A percentile compares a stretch with the other conserved stretches of the same genome.
Evolutionary conservation across 2,797 vertebrate species (phyloP).

Genomic region (Urophycis tenuis): DNA sequence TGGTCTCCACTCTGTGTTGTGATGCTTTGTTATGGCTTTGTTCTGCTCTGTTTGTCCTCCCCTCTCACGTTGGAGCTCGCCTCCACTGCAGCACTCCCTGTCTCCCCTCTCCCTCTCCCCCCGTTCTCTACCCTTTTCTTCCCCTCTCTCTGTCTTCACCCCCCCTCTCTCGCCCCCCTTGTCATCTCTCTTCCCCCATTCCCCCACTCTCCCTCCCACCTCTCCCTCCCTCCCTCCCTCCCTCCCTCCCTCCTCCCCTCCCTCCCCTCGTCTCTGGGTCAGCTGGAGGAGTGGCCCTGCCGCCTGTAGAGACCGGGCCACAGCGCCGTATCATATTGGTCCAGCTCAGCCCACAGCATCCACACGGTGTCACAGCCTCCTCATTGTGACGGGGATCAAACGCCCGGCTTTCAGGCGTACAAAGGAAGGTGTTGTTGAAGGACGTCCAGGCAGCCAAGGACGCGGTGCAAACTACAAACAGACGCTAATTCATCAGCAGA

Average conservation of each 20-base stretch:
- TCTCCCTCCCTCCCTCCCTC: not conserved
- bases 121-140: conserved; percentile 12
- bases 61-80: conserved; percentile 21
- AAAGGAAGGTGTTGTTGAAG: not conserved
- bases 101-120: conserved; percentile 9
- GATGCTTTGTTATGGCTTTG: conserved; percentile 59
- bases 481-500: no score
- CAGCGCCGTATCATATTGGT: conserved; percentile 57
- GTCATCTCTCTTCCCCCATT: not conserved
- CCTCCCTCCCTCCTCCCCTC: conserved; percentile 15
- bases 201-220: conserved; percentile 10
- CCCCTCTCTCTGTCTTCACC: not conserved
- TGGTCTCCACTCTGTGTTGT: conserved; percentile 49
- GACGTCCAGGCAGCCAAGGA: no score
- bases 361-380: conserved; percentile 51
- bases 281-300: conserved; percentile 48
- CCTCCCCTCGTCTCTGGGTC: conserved; percentile 28
- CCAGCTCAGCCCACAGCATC: conserved; percentile 44
- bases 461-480: no score
- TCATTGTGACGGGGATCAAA: conserved; percentile 21
- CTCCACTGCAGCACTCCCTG: conserved; percentile 8
- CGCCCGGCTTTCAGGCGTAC: conserved; percentile 2
- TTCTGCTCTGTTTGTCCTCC: conserved; percentile 57
- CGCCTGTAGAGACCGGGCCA: conserved; percentile 55
- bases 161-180: conserved; percentile 9